Evolutionary conservation across 2,888 invertebrate genomes (phyloP).

Genomic region (Andrena fulva): DNA sequence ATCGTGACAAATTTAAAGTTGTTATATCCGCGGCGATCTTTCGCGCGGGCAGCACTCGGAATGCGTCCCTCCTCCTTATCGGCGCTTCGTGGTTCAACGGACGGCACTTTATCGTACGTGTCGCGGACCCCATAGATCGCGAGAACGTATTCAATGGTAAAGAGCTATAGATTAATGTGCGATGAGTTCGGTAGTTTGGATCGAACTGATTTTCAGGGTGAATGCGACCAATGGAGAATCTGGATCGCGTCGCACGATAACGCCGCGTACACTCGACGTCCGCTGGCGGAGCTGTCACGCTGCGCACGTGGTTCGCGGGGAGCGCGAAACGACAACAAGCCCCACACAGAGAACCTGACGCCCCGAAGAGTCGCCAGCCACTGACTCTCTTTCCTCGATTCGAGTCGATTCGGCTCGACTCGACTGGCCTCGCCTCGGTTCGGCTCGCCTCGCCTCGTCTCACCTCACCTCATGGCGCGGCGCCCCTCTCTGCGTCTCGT

Average conservation of each 20-base stretch:
- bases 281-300: conserved; percentile 75
- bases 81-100: not conserved
- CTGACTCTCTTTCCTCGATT: conserved; percentile 86
- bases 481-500: conserved; percentile 79
- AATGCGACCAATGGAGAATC: not conserved
- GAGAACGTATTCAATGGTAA: not conserved
- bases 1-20: conserved; percentile 55
- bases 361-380: conserved; percentile 82
- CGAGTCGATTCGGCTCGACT: conserved; percentile 88
- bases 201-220: no score
- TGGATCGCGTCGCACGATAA: conserved; percentile 2
- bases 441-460: conserved; percentile 82
- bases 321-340: conserved; percentile 88
- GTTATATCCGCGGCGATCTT: conserved; percentile 27
- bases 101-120: not conserved
- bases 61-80: conserved; percentile 2
- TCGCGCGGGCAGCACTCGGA: not conserved
- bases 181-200: not conserved
- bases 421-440: conserved; percentile 79
- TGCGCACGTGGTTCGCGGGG: conserved; percentile 86
- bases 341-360: conserved; percentile 86
- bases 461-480: conserved; percentile 81
- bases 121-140: not conserved
- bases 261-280: conserved; percentile 15
- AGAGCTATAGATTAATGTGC: not conserved